These are phyloP conservation scores for Penaeus indicus DNA, from an alignment of 1,140 invertebrate species.

Conservation along the genomic window DNA sequence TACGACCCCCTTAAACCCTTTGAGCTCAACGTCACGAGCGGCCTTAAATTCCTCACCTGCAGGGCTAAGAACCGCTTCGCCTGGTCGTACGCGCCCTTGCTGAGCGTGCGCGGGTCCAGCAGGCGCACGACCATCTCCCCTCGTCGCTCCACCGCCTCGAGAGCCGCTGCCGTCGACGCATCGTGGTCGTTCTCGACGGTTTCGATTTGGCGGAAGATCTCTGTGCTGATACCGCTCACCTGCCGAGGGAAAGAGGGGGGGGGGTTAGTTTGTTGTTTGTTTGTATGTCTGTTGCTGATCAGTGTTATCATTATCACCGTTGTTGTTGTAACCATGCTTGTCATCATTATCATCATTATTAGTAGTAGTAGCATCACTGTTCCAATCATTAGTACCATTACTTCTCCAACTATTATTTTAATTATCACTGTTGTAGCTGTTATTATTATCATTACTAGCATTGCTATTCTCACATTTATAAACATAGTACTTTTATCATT, in stretches of 20 bases:
- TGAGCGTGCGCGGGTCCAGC: slow-evolving; percentile 87
- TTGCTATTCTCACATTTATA: background rate
- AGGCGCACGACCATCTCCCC: slow-evolving; percentile 95
- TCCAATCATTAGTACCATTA: too few relatives aligned
- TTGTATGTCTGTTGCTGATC: background rate
- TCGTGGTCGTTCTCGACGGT: slow-evolving; percentile 95
- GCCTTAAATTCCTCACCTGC: slow-evolving; percentile 74
- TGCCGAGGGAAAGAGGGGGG: slow-evolving; percentile 70
- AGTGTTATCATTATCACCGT: too few relatives aligned
- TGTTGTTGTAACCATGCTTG: too few relatives aligned
- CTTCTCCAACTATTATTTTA: too few relatives aligned
- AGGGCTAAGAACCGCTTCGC: slow-evolving; percentile 84
- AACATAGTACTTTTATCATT: background rate
- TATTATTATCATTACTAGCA: too few relatives aligned
- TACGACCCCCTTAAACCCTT: too few relatives aligned
- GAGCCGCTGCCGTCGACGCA: slow-evolving; percentile 87
- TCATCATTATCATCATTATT: too few relatives aligned
- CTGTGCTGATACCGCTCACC: slow-evolving; percentile 93
- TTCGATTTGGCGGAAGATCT: slow-evolving; percentile 96
- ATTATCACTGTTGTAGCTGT: too few relatives aligned
- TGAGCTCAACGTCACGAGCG: too few relatives aligned
- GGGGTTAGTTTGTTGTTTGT: background rate
- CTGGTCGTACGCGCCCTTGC: slow-evolving; percentile 83
- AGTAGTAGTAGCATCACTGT: too few relatives aligned
- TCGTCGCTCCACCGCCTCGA: slow-evolving; percentile 90